Conservation (phyloP, 1,140 invertebrate genomes). For the Lepidotrigona ventralis region DNA sequence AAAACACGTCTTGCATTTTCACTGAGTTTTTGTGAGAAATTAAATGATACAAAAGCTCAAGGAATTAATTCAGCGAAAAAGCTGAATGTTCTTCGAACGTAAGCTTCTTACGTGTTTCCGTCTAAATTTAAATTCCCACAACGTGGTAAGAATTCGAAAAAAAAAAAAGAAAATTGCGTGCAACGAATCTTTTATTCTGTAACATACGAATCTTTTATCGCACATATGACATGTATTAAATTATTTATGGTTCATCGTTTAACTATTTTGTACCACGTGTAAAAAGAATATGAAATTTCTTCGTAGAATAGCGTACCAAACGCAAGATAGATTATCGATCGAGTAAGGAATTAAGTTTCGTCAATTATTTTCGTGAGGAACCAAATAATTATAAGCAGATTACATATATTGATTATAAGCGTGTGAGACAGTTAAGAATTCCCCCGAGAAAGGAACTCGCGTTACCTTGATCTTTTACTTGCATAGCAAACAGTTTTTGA, state of each 20-base stretch:
- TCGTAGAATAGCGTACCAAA: background rate
- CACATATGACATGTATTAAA: background rate
- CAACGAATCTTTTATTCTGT: background rate
- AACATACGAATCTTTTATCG: background rate
- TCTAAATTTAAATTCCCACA: background rate
- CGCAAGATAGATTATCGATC: background rate
- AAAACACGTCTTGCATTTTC: background rate
- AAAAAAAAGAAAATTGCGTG: too few relatives aligned
- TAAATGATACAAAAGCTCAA: too few relatives aligned
- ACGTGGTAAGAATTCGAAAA: background rate
- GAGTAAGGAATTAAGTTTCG: background rate
- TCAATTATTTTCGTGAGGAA: constrained; percentile 3
- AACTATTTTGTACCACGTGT: background rate
- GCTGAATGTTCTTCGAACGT: background rate
- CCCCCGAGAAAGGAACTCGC: background rate
- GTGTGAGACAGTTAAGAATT: background rate
- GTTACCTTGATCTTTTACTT: background rate
- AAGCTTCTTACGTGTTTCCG: background rate
- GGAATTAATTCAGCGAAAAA: too few relatives aligned
- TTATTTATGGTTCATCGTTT: background rate
- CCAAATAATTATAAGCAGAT: background rate
- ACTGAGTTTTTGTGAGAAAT: background rate
- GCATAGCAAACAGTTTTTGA: background rate
- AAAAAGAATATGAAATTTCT: background rate
- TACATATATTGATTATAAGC: too few relatives aligned